Percentiles rank a stretch among this genome's conserved stretches.
Conservation (phyloP, 2,797 vertebrate species). For the Diplodus puntazzo region DNA sequence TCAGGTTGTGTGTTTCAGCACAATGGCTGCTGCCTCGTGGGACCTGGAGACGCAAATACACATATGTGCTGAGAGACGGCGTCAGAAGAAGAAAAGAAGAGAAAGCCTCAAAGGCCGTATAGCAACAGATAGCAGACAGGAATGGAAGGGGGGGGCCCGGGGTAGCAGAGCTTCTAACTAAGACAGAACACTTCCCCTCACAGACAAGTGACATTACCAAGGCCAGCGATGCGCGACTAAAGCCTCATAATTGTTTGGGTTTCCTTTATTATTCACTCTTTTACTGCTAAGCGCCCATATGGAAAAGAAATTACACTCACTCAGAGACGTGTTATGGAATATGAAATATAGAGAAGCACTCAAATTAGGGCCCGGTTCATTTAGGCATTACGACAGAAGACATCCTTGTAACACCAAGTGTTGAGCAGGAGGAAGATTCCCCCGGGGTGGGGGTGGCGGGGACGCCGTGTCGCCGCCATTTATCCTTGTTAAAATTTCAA, state of each 20-base stretch:
- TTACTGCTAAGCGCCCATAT: conserved; percentile 66
- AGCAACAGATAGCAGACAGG: conserved; percentile 59
- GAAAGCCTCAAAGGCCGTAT: conserved; percentile 30
- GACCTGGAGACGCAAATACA: conserved; percentile 10
- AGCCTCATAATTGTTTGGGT: conserved; percentile 80
- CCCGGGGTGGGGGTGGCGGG: conserved; percentile 37
- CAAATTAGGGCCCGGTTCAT: conserved; percentile 66
- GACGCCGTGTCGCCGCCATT: conserved; percentile 64
- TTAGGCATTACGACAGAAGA: conserved; percentile 65
- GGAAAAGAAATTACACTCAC: conserved; percentile 68
- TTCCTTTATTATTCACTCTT: conserved; percentile 74
- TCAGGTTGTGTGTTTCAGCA: conserved; percentile 17
- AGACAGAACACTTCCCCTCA: conserved; percentile 74
- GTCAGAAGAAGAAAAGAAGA: conserved; percentile 12
- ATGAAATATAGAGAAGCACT: conserved; percentile 70
- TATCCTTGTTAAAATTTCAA: conserved; percentile 81
- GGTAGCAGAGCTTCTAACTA: conserved; percentile 75
- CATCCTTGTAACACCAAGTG: conserved; percentile 57
- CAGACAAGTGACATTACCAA: conserved; percentile 77
- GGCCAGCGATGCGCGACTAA: conserved; percentile 69
- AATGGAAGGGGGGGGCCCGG: conserved; percentile 32
- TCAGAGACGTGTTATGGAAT: conserved; percentile 67
- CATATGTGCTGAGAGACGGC: conserved; percentile 15
- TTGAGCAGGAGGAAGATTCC: conserved; percentile 53
- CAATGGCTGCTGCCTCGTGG: conserved; percentile 11